These are phyloP conservation scores for Melanitta fusca DNA, from an alignment of 2,797 vertebrate genomes.

Conservation along the genomic window DNA sequence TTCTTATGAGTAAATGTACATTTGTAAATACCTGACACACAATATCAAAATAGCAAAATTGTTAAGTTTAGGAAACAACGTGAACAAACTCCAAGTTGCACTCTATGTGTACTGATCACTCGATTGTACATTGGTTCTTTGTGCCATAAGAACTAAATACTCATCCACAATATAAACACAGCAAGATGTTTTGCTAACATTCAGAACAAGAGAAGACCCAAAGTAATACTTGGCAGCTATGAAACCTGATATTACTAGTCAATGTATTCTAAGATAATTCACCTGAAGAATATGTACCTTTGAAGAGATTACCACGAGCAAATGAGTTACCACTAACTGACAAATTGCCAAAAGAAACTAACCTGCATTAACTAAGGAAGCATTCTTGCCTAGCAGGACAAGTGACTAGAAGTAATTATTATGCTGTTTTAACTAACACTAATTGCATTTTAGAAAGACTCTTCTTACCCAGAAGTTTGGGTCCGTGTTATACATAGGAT, in stretches of 20 bases:
- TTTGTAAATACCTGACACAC: constrained; percentile 93
- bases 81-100: background rate
- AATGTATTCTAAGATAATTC: background rate
- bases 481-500: background rate
- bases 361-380: background rate
- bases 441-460: background rate
- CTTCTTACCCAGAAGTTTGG: background rate
- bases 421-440: background rate
- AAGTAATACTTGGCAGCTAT: background rate
- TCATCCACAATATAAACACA: background rate
- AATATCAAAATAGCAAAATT: constrained; percentile 14
- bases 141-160: background rate
- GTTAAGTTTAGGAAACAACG: background rate
- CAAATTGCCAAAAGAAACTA: background rate
- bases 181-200: background rate
- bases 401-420: background rate
- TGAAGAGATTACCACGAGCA: background rate
- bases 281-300: background rate
- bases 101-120: background rate
- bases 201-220: background rate
- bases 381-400: background rate
- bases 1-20: constrained; percentile 99
- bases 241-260: background rate
- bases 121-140: background rate
- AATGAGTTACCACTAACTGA: background rate